phyloP scores from a whole-genome alignment of 2,888 invertebrate genomes.

The Bedellia somnulentella region DNA sequence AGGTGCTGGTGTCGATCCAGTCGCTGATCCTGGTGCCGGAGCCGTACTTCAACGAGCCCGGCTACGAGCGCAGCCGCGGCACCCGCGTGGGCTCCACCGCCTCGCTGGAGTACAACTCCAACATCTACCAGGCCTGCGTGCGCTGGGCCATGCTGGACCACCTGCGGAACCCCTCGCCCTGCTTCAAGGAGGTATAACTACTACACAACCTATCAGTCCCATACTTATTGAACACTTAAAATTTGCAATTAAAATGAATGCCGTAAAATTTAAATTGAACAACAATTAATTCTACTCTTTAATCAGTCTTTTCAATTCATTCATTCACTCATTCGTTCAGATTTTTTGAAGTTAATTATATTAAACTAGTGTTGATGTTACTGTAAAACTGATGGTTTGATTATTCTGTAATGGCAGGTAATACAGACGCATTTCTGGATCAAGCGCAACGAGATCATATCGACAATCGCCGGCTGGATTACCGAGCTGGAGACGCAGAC shows the following conservation, averaged over 20 bases:
- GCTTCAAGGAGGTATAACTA: conserved; percentile 75
- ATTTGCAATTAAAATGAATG: too few species aligned
- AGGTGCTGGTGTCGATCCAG: conserved; percentile 91
- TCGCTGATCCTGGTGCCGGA: conserved; percentile 89
- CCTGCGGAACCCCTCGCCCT: conserved; percentile 84
- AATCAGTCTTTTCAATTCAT: too few species aligned
- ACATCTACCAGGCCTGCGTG: conserved; percentile 92
- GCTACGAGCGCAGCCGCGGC: conserved; percentile 88
- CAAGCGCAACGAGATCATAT: conserved; percentile 86
- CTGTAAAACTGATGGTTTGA: too few species aligned
- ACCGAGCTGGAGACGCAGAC: conserved; percentile 80
- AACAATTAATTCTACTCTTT: too few species aligned
- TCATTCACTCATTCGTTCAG: too few species aligned
- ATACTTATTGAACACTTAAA: too few species aligned
- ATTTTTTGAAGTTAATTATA: too few species aligned
- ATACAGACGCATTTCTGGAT: conserved; percentile 94
- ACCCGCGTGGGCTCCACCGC: conserved; percentile 87
- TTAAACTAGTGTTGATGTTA: too few species aligned
- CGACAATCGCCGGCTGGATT: conserved; percentile 90
- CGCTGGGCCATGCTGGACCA: conserved; percentile 97
- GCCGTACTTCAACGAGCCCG: conserved; percentile 94
- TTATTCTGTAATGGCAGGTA: too few species aligned
- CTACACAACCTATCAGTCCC: too few species aligned
- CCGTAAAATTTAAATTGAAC: too few species aligned
- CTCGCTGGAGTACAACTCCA: conserved; percentile 92